Base-by-base conservation (phyloP, 1,140 invertebrate genomes). In the Zaprionus tsacasi region DNA sequence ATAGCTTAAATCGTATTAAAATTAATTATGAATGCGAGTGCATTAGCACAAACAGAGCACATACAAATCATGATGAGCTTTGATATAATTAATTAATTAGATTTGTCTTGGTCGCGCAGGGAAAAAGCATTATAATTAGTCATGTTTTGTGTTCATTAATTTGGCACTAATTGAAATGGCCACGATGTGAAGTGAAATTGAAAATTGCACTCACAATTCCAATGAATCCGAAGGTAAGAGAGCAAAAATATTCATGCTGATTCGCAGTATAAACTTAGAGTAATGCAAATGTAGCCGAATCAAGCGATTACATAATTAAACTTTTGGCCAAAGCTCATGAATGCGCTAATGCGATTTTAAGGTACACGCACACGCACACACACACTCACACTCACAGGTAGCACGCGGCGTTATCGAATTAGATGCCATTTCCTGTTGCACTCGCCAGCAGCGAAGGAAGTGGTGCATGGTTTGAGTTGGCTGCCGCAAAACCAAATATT, bases 401-500 rank as follows among this genome's bases (percentile, higher is more conserved):
- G 40, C 68, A 60, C 17, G 66, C 70, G 55, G 27, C 60, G 73
- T 89, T 89, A 89, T 89, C 78, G 79, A 89, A 89, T 89, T 89
- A 89, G 79, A 60, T 59, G 58, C 75, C 55, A 54, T 79, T 74
- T 89, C 75, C 85, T 76, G 86, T 85, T 85, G 85, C 81, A 75
- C 55, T 74, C 66, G 56, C 57, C 59, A 60, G 33, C 43, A 56
- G 25, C 65, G 27, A 71, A 36, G 67, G 59, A 3, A 65, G 50
- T 25, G 12, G 21, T 13, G 56, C 10, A 7, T n/a, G 55, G 55
- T 43, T 55, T 45, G 65, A 48, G 59, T 27, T 61, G 33, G 27
- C 60, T 54, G 57, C 66, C 68, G 69, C 60, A 75, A 79, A 88
- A 89, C 83, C 85, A 89, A 89, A 89, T 89, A 89, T 81, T 75